Evolutionary conservation across 2,797 vertebrate species (phyloP), one percentile per base, ranked within the genome.

Genomic region (Vireo griseus): DNA sequence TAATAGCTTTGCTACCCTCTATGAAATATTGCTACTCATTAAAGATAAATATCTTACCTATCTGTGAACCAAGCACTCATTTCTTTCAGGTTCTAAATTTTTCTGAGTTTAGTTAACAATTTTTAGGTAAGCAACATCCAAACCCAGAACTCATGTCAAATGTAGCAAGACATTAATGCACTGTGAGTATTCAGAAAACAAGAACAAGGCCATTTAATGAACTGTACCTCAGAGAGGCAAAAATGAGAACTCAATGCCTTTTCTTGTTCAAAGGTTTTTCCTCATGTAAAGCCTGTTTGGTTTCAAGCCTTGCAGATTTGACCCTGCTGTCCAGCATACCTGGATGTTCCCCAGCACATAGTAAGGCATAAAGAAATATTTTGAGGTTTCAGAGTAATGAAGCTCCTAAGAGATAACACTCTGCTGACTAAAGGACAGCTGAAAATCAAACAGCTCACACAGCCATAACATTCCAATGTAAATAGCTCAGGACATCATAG

Each of bases 201-300:
- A 61, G 7, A 37, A 18, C 4, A 66, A 55, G 10, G 8, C 8
- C 1, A 2, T 59, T 58, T 31, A 73, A 87, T 62, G 2, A 62
- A 65, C 22, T 68, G 10, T 21, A 78, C 6, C 5, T 66, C 63
- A n/a, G 52, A 59, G 7, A 86, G 17, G 4, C 19, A 61, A 75
- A 94, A 93, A 39, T 8, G 1, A 77, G 74, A 35, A 50, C 3
- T 14, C 21, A 1, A 21, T 42, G 4, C 1, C 3, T n/a, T 68
- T 55, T 22, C 19, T 29, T 24, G 11, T 6, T 73, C 58, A 31
- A 68, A 26, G 18, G 39, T 19, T 59, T n/a, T 83, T 51, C 15
- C n/a, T 74, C 22, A 10, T 2, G 2, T 22, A 79, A 57, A 18
- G 19, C 6, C 26, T 39, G 25, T n/a, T 1, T 2, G 1, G 74